Evolutionary conservation across 2,797 vertebrate species (phyloP), one percentile per base, ranked within the genome.

Genomic region (Cichlasoma orientale): DNA sequence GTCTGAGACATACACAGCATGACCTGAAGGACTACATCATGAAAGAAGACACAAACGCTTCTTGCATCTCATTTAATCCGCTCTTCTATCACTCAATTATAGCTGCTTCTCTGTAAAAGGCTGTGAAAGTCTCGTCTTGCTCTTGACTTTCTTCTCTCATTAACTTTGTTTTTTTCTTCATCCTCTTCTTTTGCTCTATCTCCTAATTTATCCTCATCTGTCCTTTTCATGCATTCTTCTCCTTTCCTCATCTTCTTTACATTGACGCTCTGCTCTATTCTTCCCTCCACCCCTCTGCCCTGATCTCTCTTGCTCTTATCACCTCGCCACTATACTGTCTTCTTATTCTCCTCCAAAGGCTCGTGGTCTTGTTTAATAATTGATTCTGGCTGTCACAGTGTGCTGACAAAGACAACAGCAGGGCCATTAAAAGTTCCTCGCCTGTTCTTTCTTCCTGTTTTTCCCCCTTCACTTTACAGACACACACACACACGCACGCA

Each of bases 401-500:
- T 91, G 90, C 89, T 92, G 91, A 92, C 89, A 89, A 92, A 92
- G 89, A 92, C 92, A 92, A 92, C 88, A 93, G 88, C 83, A 82
- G 86, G 89, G 82, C 91, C 88, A 91, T 91, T 91, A 92, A 92
- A 91, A 90, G 83, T 87, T 89, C 78, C 82, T 89, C 19, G 83
- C 87, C 82, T 75, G 66, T 84, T 88, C 80, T 83, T 83, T 89
- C 88, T 89, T 85, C 79, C 77, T 82, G 72, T 74, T 83, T 69
- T 72, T 54, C 63, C 18, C 58, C 14, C 33, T 86, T 89, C 68
- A 50, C 76, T 85, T 82, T 74, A 50, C 77, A 82, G 23, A 81
- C 79, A 82, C n/a, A 81, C 81, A 78, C 55, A 79, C 69, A 71
- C 55, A 21, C 66, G 66, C 25, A 72, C 47, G 53, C 66, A 52